These are phyloP conservation scores for Prunella himalayana DNA, from an alignment of 2,113 vertebrate species.

Conservation along the genomic window DNA sequence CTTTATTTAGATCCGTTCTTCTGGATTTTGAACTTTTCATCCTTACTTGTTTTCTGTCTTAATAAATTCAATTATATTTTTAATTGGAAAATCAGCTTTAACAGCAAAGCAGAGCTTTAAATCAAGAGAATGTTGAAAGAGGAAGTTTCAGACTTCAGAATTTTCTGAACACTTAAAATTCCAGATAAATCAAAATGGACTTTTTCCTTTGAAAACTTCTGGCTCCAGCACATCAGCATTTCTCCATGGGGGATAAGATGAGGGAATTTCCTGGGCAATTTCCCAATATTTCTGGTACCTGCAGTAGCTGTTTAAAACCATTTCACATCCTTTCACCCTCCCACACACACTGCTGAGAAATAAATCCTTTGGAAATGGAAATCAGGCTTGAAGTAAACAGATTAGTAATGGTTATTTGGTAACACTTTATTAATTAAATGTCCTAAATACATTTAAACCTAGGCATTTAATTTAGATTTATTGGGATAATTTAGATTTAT, in stretches of 20 bases:
- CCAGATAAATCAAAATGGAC: not conserved
- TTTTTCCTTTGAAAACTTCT: not conserved
- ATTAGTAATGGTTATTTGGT: conserved; percentile 62
- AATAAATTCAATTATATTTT: not conserved
- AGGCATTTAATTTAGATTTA: conserved; percentile 75
- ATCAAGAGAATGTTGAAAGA: not conserved
- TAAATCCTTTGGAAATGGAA: conserved; percentile 59
- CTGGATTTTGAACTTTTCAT: not conserved
- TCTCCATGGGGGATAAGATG: not conserved
- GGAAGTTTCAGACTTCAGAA: not conserved
- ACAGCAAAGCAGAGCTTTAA: not conserved
- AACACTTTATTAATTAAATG: conserved; percentile 71
- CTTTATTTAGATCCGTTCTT: not conserved
- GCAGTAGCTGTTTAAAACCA: conserved; percentile 27
- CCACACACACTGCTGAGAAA: conserved; percentile 37
- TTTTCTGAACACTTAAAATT: not conserved
- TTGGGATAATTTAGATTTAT: conserved; percentile 72
- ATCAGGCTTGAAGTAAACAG: conserved; percentile 70
- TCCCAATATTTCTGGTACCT: conserved; percentile 26
- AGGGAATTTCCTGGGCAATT: not conserved
- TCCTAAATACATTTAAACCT: conserved; percentile 62
- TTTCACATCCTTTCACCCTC: conserved; percentile 20
- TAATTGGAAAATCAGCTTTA: not conserved
- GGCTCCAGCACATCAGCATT: not conserved
- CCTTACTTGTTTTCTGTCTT: not conserved